A percentile compares a stretch with the other conserved stretches of the same genome.
Evolutionary conservation across 2,113 vertebrate genomes (phyloP).

Genomic region (Smithornis capensis): DNA sequence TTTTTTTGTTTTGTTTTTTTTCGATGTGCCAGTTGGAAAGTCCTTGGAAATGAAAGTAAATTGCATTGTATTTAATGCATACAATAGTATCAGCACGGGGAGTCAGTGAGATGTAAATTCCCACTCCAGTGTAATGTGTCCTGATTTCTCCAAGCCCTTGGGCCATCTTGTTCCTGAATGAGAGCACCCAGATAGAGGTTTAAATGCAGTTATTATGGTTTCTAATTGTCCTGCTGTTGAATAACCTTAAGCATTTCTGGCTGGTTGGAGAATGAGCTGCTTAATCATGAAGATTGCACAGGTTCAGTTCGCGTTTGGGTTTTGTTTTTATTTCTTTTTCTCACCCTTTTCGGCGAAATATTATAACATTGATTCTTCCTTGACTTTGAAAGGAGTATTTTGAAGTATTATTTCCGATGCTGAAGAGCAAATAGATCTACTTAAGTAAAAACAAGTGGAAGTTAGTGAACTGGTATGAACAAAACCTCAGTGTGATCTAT

Average conservation of each 20-base stretch:
- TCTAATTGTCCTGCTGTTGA: conserved; percentile 3
- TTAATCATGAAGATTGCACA: not conserved
- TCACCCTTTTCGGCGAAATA: not conserved
- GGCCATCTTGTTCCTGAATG: not conserved
- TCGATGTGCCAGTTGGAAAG: not conserved
- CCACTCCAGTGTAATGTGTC: not conserved
- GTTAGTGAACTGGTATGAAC: not conserved
- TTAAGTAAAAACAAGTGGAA: not conserved
- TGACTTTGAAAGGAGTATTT: not conserved
- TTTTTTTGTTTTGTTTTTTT: not conserved
- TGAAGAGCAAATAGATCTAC: not conserved
- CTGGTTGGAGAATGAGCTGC: not conserved
- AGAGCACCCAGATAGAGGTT: not conserved
- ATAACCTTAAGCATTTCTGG: not conserved
- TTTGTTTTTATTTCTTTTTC: not conserved
- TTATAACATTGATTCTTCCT: not conserved
- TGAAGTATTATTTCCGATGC: not conserved
- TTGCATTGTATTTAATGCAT: not conserved
- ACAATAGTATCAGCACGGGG: not conserved
- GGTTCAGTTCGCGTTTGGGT: not conserved
- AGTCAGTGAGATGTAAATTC: not conserved
- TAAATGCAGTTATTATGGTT: not conserved
- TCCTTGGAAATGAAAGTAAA: not conserved
- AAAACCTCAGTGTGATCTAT: not conserved
- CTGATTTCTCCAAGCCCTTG: conserved; percentile 2